Conservation (phyloP, 2,888 invertebrate species). For the Julus scanicus region DNA sequence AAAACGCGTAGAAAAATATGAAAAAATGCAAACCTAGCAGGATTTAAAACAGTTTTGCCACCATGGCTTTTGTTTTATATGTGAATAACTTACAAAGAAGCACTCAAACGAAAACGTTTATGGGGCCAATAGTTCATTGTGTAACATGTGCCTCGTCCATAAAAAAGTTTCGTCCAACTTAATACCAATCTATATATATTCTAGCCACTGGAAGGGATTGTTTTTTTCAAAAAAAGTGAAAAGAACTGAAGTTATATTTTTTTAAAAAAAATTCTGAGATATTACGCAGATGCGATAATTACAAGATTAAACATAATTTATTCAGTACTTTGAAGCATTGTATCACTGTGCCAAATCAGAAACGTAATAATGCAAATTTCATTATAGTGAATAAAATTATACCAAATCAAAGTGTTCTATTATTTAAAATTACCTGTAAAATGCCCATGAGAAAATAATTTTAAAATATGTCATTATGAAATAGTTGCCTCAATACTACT, state of each 20-base stretch:
- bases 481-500: no score
- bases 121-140: constrained; percentile 45
- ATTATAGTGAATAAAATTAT: no score
- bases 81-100: constrained; percentile 44
- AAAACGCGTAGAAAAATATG: constrained; percentile 16
- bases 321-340: no score
- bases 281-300: not conserved
- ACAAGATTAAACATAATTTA: no score
- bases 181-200: not conserved
- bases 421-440: no score
- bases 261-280: not conserved
- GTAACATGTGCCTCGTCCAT: constrained; percentile 47
- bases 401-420: no score
- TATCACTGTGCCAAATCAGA: no score
- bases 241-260: not conserved
- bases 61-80: constrained; percentile 1
- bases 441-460: no score
- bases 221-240: not conserved
- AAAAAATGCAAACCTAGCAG: constrained; percentile 45
- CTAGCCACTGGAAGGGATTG: not conserved
- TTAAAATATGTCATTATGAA: no score
- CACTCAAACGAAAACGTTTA: constrained; percentile 44
- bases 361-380: no score
- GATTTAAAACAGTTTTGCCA: constrained; percentile 45
- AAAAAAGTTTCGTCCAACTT: constrained; percentile 45